Evolutionary conservation across 2,797 vertebrate species (phyloP).

Genomic region (Spondyliosoma cantharus): DNA sequence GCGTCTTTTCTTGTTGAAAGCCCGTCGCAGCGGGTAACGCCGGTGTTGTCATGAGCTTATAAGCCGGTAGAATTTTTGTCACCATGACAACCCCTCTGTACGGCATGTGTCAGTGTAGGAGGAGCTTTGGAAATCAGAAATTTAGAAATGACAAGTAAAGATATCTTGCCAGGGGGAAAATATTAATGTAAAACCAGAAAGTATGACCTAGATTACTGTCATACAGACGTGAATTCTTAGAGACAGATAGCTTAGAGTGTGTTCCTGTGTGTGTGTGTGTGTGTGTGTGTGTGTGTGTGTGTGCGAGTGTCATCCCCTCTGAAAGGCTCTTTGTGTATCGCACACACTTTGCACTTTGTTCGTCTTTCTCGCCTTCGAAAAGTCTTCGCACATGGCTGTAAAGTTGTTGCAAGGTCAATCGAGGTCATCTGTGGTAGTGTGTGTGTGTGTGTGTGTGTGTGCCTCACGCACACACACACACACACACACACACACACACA

Average conservation of each 20-base stretch:
- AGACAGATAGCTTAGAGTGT: not conserved
- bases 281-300: conserved; percentile 20
- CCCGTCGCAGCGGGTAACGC: too few species aligned
- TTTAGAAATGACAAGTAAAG: too few species aligned
- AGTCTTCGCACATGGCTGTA: conserved; percentile 41
- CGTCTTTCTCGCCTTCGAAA: conserved; percentile 6
- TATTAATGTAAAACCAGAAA: too few species aligned
- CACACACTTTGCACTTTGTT: conserved; percentile 20
- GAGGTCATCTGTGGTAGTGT: conserved; percentile 36
- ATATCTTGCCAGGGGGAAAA: too few species aligned
- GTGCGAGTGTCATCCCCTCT: conserved; percentile 16
- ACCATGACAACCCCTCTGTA: too few species aligned
- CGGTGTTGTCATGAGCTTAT: too few species aligned
- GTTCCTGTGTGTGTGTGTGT: not conserved
- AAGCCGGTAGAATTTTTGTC: too few species aligned
- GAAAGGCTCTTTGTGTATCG: conserved; percentile 52
- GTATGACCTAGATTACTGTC: too few species aligned
- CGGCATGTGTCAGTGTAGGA: too few species aligned
- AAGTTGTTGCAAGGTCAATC: conserved; percentile 38
- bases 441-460: not conserved
- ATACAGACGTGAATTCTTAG: not conserved
- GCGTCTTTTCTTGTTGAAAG: too few species aligned
- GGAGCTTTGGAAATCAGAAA: too few species aligned
- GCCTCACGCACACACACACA: not conserved
- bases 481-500: not conserved